phyloP scores from a whole-genome alignment of 2,113 vertebrate species.

The Chaetura pelagica region DNA sequence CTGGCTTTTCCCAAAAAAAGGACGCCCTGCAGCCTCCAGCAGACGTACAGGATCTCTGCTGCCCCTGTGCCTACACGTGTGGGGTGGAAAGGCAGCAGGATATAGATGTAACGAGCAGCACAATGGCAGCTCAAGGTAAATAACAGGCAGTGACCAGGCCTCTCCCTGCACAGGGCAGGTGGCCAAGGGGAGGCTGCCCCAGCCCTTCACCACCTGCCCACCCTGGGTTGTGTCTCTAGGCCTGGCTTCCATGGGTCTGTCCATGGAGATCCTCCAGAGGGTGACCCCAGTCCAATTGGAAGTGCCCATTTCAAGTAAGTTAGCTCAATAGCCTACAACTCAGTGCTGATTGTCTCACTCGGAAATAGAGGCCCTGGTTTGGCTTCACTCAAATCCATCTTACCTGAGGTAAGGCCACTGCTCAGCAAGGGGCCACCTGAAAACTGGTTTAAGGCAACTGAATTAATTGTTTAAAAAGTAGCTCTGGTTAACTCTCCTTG shows the following conservation, averaged over 20 bases:
- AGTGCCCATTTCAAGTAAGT: neutral
- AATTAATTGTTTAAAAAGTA: accelerated
- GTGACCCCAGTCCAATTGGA: neutral
- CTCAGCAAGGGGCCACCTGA: neutral
- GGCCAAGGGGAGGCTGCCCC: no score
- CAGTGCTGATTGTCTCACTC: neutral
- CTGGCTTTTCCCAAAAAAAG: neutral
- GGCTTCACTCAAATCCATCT: neutral
- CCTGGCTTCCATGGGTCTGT: accelerated
- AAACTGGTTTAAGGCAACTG: neutral
- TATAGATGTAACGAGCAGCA: accelerated
- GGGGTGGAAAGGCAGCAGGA: neutral
- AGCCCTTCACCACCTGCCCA: no score
- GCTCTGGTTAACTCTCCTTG: neutral
- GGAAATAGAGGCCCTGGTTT: neutral
- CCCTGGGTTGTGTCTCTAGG: neutral
- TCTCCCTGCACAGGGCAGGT: no score
- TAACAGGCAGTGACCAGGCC: no score
- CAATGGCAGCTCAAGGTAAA: neutral
- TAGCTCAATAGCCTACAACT: accelerated
- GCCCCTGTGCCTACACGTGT: accelerated
- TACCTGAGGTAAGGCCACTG: neutral
- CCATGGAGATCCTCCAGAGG: neutral
- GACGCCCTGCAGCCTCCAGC: neutral
- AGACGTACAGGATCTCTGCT: accelerated